Evolutionary conservation across 2,797 vertebrate genomes (phyloP).

Genomic region (Nannoperca australis): DNA sequence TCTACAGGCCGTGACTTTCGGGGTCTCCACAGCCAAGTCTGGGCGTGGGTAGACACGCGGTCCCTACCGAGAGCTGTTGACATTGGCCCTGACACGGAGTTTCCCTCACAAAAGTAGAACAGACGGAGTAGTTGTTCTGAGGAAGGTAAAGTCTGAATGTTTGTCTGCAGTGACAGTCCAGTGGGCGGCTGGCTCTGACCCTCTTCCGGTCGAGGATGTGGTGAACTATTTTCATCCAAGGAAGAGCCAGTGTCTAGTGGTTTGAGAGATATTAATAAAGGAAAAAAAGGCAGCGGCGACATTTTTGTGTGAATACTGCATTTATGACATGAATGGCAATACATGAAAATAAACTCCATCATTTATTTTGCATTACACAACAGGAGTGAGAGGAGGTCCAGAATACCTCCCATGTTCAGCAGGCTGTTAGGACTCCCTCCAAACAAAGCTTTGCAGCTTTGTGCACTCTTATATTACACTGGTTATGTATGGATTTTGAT

Average conservation of each 20-base stretch:
- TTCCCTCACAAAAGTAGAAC: conserved; percentile 71
- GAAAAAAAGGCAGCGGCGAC: conserved; percentile 10
- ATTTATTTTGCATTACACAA: conserved; percentile 3
- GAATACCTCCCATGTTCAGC: background rate
- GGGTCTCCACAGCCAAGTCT: conserved; percentile 62
- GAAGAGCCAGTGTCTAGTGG: conserved; percentile 54
- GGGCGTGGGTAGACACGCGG: conserved; percentile 43
- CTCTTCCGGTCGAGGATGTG: conserved; percentile 69
- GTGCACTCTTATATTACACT: background rate
- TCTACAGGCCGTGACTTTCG: conserved; percentile 61
- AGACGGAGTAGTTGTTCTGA: conserved; percentile 49
- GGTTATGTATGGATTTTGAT: background rate
- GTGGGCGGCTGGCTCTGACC: conserved; percentile 44
- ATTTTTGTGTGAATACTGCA: conserved; percentile 39
- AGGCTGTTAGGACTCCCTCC: background rate
- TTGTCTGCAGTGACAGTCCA: conserved; percentile 46
- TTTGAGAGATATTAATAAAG: conserved; percentile 58
- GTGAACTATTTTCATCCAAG: conserved; percentile 67
- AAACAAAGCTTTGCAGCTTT: background rate
- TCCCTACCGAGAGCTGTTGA: conserved; percentile 66
- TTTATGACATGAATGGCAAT: conserved; percentile 28
- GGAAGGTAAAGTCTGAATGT: conserved; percentile 37
- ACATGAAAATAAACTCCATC: background rate
- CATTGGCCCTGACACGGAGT: conserved; percentile 67
- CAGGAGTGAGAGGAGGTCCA: background rate